These are phyloP conservation scores for Dryadula phaetusa DNA, from an alignment of 2,888 invertebrate genomes.

Conservation along the genomic window DNA sequence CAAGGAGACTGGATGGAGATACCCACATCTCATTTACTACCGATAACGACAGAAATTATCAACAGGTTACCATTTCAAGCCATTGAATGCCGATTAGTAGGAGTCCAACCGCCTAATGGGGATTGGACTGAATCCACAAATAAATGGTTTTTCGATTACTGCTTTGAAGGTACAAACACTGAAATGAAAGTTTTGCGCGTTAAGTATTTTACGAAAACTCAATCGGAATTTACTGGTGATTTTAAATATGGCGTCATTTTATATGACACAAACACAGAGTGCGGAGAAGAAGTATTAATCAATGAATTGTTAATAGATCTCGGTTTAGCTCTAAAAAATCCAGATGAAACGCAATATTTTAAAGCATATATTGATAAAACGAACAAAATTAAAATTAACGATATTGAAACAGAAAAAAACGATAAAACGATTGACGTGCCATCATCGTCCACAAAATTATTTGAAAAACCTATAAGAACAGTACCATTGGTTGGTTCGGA, in stretches of 20 bases:
- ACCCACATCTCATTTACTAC: slow-evolving; percentile 64
- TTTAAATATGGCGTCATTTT: slow-evolving; percentile 78
- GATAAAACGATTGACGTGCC: slow-evolving; percentile 47
- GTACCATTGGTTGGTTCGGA: slow-evolving; percentile 62
- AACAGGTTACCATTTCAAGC: slow-evolving; percentile 85
- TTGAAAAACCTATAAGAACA: slow-evolving; percentile 58
- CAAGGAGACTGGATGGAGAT: slow-evolving; percentile 84
- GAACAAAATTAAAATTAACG: not conserved
- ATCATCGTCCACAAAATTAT: slow-evolving; percentile 45
- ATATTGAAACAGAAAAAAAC: slow-evolving; percentile 43
- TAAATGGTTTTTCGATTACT: slow-evolving; percentile 78
- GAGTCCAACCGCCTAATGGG: slow-evolving; percentile 73
- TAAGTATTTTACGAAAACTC: slow-evolving; percentile 70
- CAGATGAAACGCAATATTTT: slow-evolving; percentile 61
- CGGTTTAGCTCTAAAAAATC: slow-evolving; percentile 70
- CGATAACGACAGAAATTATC: slow-evolving; percentile 78
- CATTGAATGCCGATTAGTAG: slow-evolving; percentile 85
- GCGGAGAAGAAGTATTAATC: slow-evolving; percentile 68
- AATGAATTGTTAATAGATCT: slow-evolving; percentile 78
- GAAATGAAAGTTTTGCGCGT: slow-evolving; percentile 70
- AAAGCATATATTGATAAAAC: slow-evolving; percentile 29
- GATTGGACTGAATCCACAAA: slow-evolving; percentile 81
- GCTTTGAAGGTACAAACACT: slow-evolving; percentile 65
- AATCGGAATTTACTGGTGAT: slow-evolving; percentile 65
- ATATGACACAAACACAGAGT: slow-evolving; percentile 69